Conservation (phyloP, 23 tunicate species). For the Diplosoma virens region DNA sequence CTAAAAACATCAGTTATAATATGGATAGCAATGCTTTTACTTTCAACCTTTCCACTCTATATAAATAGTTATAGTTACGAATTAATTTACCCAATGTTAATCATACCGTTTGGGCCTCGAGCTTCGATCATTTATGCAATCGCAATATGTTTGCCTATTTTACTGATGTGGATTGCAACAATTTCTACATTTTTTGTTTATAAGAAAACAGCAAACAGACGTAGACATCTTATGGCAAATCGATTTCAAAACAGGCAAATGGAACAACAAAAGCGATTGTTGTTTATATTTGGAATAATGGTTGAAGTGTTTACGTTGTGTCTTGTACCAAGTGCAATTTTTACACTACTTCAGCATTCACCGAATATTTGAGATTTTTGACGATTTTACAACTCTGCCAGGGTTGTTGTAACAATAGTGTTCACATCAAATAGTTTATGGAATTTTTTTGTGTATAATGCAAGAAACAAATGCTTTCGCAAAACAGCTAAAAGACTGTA, state of each 20-base stretch:
- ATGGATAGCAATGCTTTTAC: constrained; percentile 13
- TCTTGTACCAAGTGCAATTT: constrained; percentile 40
- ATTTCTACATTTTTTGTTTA: constrained; percentile 24
- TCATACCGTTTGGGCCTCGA: constrained; percentile 14
- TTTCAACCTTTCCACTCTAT: constrained; percentile 47
- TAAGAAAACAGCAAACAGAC: background rate
- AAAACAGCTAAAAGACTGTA: too few relatives aligned
- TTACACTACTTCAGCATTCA: too few relatives aligned
- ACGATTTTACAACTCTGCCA: too few relatives aligned
- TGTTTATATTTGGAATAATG: constrained; percentile 66
- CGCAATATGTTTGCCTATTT: constrained; percentile 40
- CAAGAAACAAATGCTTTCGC: too few relatives aligned
- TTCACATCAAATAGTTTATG: too few relatives aligned
- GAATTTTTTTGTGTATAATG: too few relatives aligned
- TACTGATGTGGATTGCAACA: constrained; percentile 45
- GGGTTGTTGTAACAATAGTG: too few relatives aligned
- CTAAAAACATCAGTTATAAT: background rate
- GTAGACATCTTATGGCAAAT: background rate
- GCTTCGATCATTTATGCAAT: constrained; percentile 37
- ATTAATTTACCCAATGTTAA: constrained; percentile 30
- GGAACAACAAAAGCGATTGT: constrained; percentile 32
- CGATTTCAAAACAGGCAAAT: background rate
- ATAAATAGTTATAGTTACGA: constrained; percentile 19
- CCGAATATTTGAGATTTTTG: too few relatives aligned
- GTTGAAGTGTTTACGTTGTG: constrained; percentile 58